Conservation (phyloP, 1,140 invertebrate species). For the Bombus cullumanus region DNA sequence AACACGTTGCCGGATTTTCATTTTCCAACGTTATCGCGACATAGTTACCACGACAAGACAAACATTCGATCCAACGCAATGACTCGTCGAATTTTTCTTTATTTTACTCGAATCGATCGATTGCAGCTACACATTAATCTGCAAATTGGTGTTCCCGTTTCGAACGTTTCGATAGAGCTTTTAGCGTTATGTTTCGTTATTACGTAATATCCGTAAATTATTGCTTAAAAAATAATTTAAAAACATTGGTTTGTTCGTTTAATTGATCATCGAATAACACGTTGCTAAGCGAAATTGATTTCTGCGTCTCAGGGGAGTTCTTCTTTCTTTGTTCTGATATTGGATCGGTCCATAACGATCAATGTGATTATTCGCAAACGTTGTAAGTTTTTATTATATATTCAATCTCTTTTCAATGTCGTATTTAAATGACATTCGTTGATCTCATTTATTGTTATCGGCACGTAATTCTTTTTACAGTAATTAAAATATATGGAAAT, state of each 20-base stretch:
- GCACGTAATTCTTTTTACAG: too few relatives aligned
- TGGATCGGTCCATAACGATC: not conserved
- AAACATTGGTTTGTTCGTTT: not conserved
- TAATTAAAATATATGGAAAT: not conserved
- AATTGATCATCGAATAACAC: not conserved
- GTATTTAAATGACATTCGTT: not conserved
- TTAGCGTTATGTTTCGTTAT: not conserved
- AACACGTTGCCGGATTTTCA: constrained; percentile 4
- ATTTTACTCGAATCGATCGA: not conserved
- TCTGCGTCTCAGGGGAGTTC: not conserved
- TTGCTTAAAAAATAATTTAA: not conserved
- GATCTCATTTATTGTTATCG: too few relatives aligned
- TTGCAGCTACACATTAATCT: constrained; percentile 4
- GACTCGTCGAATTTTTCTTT: not conserved
- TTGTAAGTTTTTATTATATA: too few relatives aligned
- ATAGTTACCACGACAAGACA: too few relatives aligned
- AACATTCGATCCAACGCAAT: not conserved
- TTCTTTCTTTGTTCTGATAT: not conserved
- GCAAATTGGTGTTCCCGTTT: constrained; percentile 7
- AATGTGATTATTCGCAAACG: too few relatives aligned
- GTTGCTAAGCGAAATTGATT: not conserved
- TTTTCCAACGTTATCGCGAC: not conserved
- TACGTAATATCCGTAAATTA: not conserved
- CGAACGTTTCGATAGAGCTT: not conserved
- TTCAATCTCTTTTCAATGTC: not conserved